A percentile compares a stretch with the other conserved stretches of the same genome.
phyloP scores from a whole-genome alignment of 2,113 vertebrate species.

The Hemiprocne comata region DNA sequence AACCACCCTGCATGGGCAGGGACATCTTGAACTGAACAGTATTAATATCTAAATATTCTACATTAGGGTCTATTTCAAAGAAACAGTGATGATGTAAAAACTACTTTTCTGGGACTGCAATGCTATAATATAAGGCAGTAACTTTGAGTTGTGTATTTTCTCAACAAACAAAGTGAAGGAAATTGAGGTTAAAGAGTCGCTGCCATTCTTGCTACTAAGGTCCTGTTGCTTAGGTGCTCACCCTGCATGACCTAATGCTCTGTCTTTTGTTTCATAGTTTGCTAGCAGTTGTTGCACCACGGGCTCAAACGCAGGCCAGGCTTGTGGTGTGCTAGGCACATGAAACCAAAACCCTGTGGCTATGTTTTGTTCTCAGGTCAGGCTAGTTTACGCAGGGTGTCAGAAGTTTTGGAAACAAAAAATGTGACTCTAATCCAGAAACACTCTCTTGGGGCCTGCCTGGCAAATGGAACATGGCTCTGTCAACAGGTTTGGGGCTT shows the following conservation, averaged over 20 bases:
- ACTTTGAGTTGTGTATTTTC: neutral
- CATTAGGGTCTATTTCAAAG: neutral
- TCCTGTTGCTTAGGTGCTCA: neutral
- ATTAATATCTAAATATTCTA: neutral
- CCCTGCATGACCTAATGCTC: neutral
- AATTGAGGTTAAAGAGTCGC: neutral
- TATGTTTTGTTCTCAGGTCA: constrained; percentile 53
- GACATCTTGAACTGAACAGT: neutral
- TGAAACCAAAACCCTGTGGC: constrained; percentile 40
- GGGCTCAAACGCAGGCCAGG: neutral
- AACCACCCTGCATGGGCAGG: too few relatives aligned
- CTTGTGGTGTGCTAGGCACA: neutral
- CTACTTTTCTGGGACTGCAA: neutral
- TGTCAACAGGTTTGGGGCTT: constrained; percentile 1
- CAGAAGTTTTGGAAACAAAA: constrained; percentile 34
- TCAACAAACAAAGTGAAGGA: neutral
- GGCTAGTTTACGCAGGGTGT: constrained; percentile 37
- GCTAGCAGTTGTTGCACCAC: neutral
- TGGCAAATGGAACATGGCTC: constrained; percentile 30
- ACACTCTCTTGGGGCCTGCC: neutral
- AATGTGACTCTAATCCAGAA: neutral
- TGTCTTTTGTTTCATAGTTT: neutral
- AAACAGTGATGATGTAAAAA: neutral
- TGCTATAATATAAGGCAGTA: neutral
- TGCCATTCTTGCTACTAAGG: neutral